phyloP scores from a whole-genome alignment of 1,140 invertebrate genomes.

The Tenebrio molitor region DNA sequence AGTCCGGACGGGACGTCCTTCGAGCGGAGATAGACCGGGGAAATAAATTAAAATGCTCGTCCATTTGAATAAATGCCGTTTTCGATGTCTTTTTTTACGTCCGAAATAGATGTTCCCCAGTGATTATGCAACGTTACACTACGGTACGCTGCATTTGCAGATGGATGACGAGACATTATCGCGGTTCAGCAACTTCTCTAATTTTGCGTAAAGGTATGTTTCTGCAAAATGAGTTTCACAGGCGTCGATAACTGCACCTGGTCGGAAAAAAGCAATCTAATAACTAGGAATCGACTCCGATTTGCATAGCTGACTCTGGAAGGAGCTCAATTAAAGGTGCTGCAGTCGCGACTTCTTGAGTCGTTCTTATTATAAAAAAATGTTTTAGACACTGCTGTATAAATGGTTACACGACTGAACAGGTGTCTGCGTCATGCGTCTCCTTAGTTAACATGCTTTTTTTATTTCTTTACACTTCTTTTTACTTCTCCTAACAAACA shows the following conservation, averaged over 20 bases:
- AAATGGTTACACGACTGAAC: no score
- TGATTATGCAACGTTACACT: conserved; percentile 29
- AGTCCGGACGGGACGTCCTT: background rate
- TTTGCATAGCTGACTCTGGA: no score
- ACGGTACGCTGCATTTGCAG: conserved; percentile 30
- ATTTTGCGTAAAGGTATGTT: conserved; percentile 22
- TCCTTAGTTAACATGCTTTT: no score
- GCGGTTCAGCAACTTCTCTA: conserved; percentile 13
- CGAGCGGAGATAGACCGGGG: background rate
- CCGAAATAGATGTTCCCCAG: conserved; percentile 1
- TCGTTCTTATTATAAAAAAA: no score
- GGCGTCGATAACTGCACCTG: background rate
- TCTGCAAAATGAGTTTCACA: conserved; percentile 26
- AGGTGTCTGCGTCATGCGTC: no score
- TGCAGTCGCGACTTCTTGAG: no score
- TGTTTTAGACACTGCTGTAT: no score
- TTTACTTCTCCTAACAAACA: no score
- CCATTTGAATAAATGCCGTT: conserved; percentile 10
- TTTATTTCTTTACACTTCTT: no score
- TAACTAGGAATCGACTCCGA: no score
- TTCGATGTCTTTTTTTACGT: conserved; percentile 1
- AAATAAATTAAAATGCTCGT: conserved; percentile 15
- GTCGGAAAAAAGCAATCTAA: no score
- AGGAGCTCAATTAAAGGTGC: no score
- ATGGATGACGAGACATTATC: conserved; percentile 17